These are phyloP conservation scores for Paracanthobrama guichenoti DNA, from an alignment of 2,113 vertebrate genomes.

Conservation along the genomic window DNA sequence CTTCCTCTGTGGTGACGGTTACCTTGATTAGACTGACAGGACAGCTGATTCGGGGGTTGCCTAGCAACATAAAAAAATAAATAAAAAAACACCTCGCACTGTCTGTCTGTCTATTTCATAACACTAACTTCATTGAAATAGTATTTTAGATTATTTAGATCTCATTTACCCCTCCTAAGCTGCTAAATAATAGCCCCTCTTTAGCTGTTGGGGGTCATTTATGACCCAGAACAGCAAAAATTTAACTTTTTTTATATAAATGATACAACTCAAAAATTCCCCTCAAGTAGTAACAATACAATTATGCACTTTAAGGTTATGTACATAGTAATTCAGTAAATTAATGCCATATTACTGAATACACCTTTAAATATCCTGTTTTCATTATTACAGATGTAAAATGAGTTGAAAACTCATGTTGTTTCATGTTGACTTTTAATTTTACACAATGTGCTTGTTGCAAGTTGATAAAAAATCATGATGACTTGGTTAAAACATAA, in stretches of 20 bases:
- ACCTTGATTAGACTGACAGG: no score
- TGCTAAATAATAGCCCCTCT: background rate
- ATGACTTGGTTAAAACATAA: conserved; percentile 8
- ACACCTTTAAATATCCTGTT: background rate
- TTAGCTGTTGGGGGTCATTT: background rate
- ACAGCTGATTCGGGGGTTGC: no score
- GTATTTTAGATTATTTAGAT: background rate
- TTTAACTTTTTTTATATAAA: no score
- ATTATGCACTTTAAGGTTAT: background rate
- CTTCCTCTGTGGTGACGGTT: no score
- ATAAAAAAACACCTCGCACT: no score
- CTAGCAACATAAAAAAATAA: no score
- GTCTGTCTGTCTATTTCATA: no score
- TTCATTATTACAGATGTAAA: background rate
- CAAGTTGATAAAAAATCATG: background rate
- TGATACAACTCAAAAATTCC: no score
- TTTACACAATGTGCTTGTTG: background rate
- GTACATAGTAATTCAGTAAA: background rate
- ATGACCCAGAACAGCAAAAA: no score
- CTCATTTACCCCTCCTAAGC: background rate
- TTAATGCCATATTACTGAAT: background rate
- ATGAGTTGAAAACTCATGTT: background rate
- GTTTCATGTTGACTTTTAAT: conserved; percentile 28
- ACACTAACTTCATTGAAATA: background rate
- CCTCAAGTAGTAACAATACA: background rate